Base-by-base conservation (phyloP, 2,797 vertebrate species). In the Dallia pectoralis region DNA sequence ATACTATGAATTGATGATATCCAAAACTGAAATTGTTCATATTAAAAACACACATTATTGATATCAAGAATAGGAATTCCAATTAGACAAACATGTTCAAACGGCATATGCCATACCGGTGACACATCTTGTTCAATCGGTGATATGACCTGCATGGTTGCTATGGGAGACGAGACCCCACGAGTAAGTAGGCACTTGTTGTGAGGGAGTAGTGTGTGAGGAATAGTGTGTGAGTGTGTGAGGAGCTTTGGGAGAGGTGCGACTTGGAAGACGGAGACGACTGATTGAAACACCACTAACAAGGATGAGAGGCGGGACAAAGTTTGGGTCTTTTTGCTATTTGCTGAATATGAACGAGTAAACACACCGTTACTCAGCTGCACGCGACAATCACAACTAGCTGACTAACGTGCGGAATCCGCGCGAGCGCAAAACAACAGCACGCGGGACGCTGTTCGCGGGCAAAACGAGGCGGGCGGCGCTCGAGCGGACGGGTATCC, bases 101-200 rank as follows among this genome's bases (percentile, higher is more conserved):
- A n/a, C n/a, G n/a, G n/a, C n/a, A n/a, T n/a, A n/a, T n/a, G n/a
- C n/a, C n/a, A n/a, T n/a, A 4, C 36, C 36, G 36, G 36, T 9
- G 36, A 40, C 6, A 40, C 36, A 40, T 40, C 36, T 40, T 9
- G 40, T 44, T 44, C 40, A 2, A 14, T 44, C 40, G 1, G 12
- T 27, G 15, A 63, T 30, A 62, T 62, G 7, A 29, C 16, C 32
- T 15, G 61, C 65, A 40, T 78, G 84, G 90, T 91, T 90, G 87
- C 87, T 79, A 87, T 16, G 79, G 81, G 84, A 69, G 69, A 91
- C 86, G 81, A 88, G 89, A 88, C 81, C 88, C 85, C 85, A 85
- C 87, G 81, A 78, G 84, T 73, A 8, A 78, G 84, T 73, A 8
- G 79, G 76, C 77, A 85, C 82, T 82, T 78, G 82, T 79, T 82